A percentile compares a stretch with the other conserved stretches of the same genome.
These are phyloP conservation scores for Heliconius melpomene DNA, from an alignment of 1,140 invertebrate genomes.

Conservation along the genomic window DNA sequence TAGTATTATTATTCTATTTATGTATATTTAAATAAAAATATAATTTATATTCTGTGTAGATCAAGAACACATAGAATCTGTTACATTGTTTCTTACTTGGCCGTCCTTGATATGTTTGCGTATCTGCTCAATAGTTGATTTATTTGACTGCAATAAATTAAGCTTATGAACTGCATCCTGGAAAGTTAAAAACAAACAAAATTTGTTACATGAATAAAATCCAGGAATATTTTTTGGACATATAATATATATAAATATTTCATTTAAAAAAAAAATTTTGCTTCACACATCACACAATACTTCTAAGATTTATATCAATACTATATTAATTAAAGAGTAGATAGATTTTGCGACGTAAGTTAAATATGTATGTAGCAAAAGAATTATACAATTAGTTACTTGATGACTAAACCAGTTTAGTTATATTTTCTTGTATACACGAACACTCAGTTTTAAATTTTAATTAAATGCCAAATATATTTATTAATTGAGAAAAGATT, in stretches of 20 bases:
- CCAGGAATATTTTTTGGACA: too few species aligned
- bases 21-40: background rate
- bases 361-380: background rate
- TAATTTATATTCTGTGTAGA: background rate
- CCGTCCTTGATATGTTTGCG: conserved; percentile 61
- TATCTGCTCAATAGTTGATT: conserved; percentile 81
- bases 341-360: background rate
- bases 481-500: too few species aligned
- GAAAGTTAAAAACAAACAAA: conserved; percentile 44
- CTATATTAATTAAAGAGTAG: too few species aligned
- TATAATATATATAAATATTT: too few species aligned
- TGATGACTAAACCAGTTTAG: background rate
- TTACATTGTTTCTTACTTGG: conserved; percentile 48
- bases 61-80: conserved; percentile 17
- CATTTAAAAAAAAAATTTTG: too few species aligned
- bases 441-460: too few species aligned
- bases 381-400: background rate
- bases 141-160: conserved; percentile 87
- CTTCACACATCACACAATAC: too few species aligned
- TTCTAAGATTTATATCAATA: too few species aligned
- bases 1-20: background rate
- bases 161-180: conserved; percentile 86
- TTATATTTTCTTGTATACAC: background rate
- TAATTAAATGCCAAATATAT: too few species aligned
- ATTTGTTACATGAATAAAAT: background rate